Evolutionary conservation across 1,140 invertebrate species (phyloP).

Genomic region (Wiebesia pumilae): DNA sequence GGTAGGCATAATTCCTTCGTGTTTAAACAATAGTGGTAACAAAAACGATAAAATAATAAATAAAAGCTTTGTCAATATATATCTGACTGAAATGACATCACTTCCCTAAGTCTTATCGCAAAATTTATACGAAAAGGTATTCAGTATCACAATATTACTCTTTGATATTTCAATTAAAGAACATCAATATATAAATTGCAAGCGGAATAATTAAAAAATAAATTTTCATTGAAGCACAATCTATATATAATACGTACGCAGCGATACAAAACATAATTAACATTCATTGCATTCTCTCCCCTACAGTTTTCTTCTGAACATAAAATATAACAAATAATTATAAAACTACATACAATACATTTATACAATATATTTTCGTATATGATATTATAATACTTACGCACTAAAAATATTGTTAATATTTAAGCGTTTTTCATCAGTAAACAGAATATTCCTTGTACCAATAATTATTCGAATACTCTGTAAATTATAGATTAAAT

Average conservation of each 20-base stretch:
- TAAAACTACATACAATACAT: conserved; percentile 54
- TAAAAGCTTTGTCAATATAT: conserved; percentile 49
- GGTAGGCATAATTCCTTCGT: not conserved
- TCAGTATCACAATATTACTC: conserved; percentile 42
- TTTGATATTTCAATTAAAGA: conserved; percentile 32
- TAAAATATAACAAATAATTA: conserved; percentile 42
- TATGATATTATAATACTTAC: not conserved
- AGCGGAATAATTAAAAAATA: conserved; percentile 39
- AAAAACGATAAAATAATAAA: conserved; percentile 18
- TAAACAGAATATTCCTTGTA: not conserved
- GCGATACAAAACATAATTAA: conserved; percentile 8
- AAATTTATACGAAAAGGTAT: conserved; percentile 30
- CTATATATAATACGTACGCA: not conserved
- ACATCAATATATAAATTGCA: conserved; percentile 38
- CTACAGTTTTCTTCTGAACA: not conserved
- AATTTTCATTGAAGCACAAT: conserved; percentile 21
- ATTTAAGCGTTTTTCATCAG: not conserved
- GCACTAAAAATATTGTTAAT: not conserved
- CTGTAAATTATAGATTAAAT: not conserved
- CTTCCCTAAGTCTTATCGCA: conserved; percentile 27
- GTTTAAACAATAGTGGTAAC: conserved; percentile 22
- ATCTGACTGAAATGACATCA: conserved; percentile 9
- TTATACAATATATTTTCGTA: conserved; percentile 49
- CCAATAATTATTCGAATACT: not conserved
- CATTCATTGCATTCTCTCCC: conserved; percentile 11